Evolutionary conservation across 2,888 invertebrate species (phyloP), one percentile per base, ranked within the genome.

Genomic region (Chesias legatella): DNA sequence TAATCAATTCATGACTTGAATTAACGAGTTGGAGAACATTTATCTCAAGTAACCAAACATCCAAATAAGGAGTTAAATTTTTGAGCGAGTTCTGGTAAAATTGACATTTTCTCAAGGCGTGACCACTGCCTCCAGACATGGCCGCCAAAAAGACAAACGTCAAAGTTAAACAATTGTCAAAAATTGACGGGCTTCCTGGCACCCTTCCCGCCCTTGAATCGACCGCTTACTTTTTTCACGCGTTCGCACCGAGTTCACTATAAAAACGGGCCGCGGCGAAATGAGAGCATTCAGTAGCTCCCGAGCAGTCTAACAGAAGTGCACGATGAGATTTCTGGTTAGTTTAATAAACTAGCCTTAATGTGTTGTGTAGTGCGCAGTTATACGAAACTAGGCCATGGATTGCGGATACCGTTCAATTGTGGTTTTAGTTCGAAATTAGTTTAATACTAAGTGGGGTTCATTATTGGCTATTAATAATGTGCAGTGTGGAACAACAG

Each of bases 241-340:
- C 73, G 73, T 67, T 71, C 73, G 72, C 69, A 63, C 74, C 70
- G 55, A 58, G 57, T 48, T 57, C 50, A 69, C 68, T 86, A 88
- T 88, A 86, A 85, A 88, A 78, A 74, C 72, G 52, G 55, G 43
- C 67, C 61, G 56, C 74, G 58, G 67, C 81, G 66, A 73, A 82
- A 76, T 70, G 74, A 77, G 73, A 79, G 70, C 81, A 85, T 70
- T 85, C 88, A 88, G 86, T 88, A 86, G 88, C 85, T 75, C 73
- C 79, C 83, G 83, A 63, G 88, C 86, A 88, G 88, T 88, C 88
- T 81, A 59, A 83, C 82, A 80, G 88, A 88, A 88, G 82, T 86
- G 83, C 86, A 85, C 63, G 83, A 86, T 88, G 85, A 82, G 85
- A 86, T 72, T 86, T 79, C 85, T 86, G 83, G 83, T 86, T 66